Conservation (phyloP, 2,113 vertebrate genomes). For the Poeciliopsis turrubarensis region DNA sequence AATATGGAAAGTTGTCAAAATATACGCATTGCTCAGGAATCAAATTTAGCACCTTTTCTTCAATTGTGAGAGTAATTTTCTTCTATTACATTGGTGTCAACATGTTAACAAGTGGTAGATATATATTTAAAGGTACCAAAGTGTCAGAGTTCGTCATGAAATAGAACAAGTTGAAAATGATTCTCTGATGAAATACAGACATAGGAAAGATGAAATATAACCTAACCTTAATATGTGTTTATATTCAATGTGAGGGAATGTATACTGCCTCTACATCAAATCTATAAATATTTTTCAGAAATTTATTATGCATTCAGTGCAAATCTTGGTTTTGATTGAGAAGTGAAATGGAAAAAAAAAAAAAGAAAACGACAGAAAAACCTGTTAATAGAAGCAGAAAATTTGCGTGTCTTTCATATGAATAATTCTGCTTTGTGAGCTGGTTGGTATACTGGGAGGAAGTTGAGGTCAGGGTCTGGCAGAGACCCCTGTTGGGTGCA, state of each 20-base stretch:
- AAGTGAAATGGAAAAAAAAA: background rate
- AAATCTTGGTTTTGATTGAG: slow-evolving; percentile 1
- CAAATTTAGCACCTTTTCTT: slow-evolving; percentile 66
- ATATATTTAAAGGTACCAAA: slow-evolving; percentile 23
- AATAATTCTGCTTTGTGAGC: slow-evolving; percentile 56
- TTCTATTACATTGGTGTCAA: slow-evolving; percentile 23
- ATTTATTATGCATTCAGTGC: background rate
- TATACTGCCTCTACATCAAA: background rate
- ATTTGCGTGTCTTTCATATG: slow-evolving; percentile 56
- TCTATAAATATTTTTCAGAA: background rate
- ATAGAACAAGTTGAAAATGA: background rate
- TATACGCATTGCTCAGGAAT: slow-evolving; percentile 46
- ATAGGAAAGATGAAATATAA: background rate
- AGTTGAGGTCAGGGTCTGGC: slow-evolving; percentile 73
- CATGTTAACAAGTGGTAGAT: slow-evolving; percentile 37
- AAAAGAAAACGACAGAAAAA: slow-evolving; percentile 19
- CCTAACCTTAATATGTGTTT: background rate
- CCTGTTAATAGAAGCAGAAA: slow-evolving; percentile 28
- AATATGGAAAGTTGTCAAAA: slow-evolving; percentile 57
- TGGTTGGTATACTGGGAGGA: slow-evolving; percentile 55
- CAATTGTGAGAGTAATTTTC: slow-evolving; percentile 37
- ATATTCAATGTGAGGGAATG: slow-evolving; percentile 8
- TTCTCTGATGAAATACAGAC: background rate
- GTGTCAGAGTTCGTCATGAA: background rate
- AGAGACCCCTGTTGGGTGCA: slow-evolving; percentile 74